These are phyloP conservation scores for Carcinoscorpius rotundicauda DNA, from an alignment of 1,140 invertebrate species.

Conservation along the genomic window DNA sequence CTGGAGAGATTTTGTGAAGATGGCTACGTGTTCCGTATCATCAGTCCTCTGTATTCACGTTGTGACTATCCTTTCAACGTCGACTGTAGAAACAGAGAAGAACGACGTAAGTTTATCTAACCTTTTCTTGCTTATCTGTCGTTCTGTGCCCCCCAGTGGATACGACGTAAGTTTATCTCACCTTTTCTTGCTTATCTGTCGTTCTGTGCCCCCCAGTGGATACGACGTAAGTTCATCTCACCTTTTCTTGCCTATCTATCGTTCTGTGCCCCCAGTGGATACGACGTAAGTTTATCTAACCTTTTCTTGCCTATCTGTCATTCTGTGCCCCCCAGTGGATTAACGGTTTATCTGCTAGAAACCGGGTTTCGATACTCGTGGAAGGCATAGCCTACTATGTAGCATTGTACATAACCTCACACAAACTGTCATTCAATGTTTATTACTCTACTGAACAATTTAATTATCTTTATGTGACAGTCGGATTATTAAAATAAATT, in stretches of 20 bases:
- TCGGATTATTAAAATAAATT: no score
- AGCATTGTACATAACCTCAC: no score
- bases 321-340: neutral
- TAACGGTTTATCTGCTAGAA: no score
- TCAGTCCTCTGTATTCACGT: conserved; percentile 26
- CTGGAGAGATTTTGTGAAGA: conserved; percentile 60
- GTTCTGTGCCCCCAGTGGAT: neutral
- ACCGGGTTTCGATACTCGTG: no score
- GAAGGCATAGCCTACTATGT: no score
- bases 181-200: neutral
- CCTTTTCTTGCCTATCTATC: neutral
- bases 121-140: neutral
- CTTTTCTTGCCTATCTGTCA: neutral
- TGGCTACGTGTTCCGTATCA: conserved; percentile 61
- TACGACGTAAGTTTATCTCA: neutral
- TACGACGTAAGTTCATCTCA: conserved; percentile 50
- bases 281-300: neutral
- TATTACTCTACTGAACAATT: no score
- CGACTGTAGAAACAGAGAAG: conserved; percentile 56
- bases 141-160: neutral
- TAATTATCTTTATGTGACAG: no score
- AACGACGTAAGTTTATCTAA: conserved; percentile 51
- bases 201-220: neutral
- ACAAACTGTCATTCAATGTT: no score
- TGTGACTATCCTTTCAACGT: conserved; percentile 69